These are phyloP conservation scores for Neuroscelio doddi DNA, from an alignment of 2,888 invertebrate species.

Conservation along the genomic window DNA sequence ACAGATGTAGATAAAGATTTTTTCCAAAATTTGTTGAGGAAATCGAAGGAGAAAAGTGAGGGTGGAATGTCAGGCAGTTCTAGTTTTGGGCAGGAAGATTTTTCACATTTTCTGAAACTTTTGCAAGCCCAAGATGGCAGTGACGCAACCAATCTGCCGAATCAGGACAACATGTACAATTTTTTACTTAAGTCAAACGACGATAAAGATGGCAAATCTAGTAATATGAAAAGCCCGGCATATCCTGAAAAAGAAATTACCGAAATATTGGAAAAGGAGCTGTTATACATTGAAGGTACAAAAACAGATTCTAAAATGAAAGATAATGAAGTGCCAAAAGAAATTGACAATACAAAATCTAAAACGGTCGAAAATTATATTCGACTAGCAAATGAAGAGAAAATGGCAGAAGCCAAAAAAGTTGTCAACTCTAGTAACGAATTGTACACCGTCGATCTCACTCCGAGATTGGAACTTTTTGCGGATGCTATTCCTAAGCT, in stretches of 20 bases:
- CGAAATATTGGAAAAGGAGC: conserved; percentile 62
- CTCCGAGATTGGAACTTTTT: conserved; percentile 66
- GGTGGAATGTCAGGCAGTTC: conserved; percentile 66
- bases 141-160: conserved; percentile 23
- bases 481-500: conserved; percentile 68
- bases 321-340: conserved; percentile 9
- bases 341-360: background rate
- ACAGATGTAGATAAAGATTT: conserved; percentile 69
- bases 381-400: conserved; percentile 22
- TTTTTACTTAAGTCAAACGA: conserved; percentile 52
- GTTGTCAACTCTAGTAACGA: conserved; percentile 58
- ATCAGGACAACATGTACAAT: conserved; percentile 43
- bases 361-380: conserved; percentile 16
- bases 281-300: conserved; percentile 33
- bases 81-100: conserved; percentile 68
- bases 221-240: conserved; percentile 58
- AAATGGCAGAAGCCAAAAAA: conserved; percentile 43
- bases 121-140: conserved; percentile 61
- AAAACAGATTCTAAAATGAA: conserved; percentile 15
- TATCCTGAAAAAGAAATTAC: conserved; percentile 69
- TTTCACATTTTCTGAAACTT: conserved; percentile 65
- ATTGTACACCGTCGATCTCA: conserved; percentile 64
- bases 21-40: conserved; percentile 62
- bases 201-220: conserved; percentile 28
- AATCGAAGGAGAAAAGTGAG: conserved; percentile 59